phyloP scores from a whole-genome alignment of 1,140 invertebrate species.

The Sycophila sp. region DNA sequence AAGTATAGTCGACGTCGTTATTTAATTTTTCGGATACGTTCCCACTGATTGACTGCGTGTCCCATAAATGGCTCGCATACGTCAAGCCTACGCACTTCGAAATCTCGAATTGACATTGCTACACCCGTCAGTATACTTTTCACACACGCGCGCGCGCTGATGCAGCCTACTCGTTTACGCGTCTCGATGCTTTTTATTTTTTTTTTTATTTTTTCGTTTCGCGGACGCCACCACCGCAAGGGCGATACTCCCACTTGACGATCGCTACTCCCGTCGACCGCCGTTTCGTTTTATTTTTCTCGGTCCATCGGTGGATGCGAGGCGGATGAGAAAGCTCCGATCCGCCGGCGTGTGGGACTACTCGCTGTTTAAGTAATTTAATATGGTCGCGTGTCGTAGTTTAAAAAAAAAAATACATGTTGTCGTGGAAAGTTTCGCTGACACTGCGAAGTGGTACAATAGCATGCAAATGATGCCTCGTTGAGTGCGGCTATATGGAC shows the following conservation, averaged over 20 bases:
- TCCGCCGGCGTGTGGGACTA: no score
- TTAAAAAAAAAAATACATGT: no score
- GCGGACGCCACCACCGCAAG: background rate
- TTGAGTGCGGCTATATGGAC: no score
- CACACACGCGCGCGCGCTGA: background rate
- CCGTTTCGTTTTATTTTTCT: background rate
- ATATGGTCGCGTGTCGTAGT: no score
- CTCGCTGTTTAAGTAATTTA: no score
- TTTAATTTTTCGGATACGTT: background rate
- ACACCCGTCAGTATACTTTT: background rate
- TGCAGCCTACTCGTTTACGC: conserved; percentile 23
- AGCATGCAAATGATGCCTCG: no score
- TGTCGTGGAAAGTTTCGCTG: no score
- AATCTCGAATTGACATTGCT: conserved; percentile 8
- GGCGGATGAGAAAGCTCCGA: background rate
- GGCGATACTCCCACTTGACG: conserved; percentile 17
- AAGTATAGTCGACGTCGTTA: no score
- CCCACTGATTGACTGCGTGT: background rate
- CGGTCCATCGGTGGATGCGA: background rate
- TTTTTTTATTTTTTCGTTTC: background rate
- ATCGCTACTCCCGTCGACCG: background rate
- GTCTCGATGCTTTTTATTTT: background rate
- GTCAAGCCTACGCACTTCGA: conserved; percentile 5
- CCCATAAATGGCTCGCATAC: conserved; percentile 18
- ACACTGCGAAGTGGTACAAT: no score